phyloP scores from a whole-genome alignment of 64 coral and sea anemone genomes.

The Porites lutea region DNA sequence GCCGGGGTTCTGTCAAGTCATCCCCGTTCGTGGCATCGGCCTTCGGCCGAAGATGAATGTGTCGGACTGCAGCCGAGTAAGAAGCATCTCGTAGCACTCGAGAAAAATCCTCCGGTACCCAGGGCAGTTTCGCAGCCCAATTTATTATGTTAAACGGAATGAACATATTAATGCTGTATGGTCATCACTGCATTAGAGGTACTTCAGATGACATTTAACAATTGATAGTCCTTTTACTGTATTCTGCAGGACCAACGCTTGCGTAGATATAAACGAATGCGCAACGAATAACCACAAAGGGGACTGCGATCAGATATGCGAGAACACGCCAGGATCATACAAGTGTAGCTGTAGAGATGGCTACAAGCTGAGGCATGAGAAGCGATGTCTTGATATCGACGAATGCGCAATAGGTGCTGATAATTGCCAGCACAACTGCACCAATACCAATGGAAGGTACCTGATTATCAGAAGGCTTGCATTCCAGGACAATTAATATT shows the following conservation, averaged over 20 bases:
- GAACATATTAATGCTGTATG: background rate
- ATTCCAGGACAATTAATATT: too few relatives aligned
- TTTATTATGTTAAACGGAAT: background rate
- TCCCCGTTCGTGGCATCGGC: too few relatives aligned
- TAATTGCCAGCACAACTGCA: slow-evolving; percentile 80
- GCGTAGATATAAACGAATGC: slow-evolving; percentile 84
- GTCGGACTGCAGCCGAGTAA: too few relatives aligned
- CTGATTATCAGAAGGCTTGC: too few relatives aligned
- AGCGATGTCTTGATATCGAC: slow-evolving; percentile 73
- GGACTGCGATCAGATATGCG: slow-evolving; percentile 78
- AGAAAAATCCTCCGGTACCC: too few relatives aligned
- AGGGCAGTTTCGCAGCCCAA: too few relatives aligned
- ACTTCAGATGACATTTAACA: too few relatives aligned
- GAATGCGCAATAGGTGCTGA: slow-evolving; percentile 56
- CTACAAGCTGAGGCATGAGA: slow-evolving; percentile 37
- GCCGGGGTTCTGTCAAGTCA: too few relatives aligned
- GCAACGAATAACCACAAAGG: slow-evolving; percentile 58
- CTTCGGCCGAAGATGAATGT: too few relatives aligned
- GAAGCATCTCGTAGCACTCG: too few relatives aligned
- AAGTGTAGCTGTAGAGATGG: slow-evolving; percentile 69
- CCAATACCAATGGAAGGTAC: slow-evolving; percentile 81
- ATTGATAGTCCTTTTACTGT: too few relatives aligned
- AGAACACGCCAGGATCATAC: slow-evolving; percentile 78
- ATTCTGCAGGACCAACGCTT: slow-evolving; percentile 28
- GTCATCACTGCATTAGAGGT: background rate